These are phyloP conservation scores for Scopus umbretta DNA, from an alignment of 2,113 vertebrate genomes.

Conservation along the genomic window DNA sequence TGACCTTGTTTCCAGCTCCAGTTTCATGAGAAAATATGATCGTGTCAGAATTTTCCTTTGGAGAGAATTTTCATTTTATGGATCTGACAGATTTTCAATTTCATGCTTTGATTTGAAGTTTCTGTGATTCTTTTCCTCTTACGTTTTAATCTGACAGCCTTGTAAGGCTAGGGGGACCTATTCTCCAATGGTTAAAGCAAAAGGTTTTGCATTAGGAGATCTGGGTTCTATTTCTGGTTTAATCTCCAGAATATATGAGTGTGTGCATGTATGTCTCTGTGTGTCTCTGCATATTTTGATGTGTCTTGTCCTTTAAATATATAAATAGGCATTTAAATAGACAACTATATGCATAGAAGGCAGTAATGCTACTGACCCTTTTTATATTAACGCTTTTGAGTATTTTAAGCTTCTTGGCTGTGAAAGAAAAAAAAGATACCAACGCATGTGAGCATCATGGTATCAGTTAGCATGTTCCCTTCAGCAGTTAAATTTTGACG, in stretches of 20 bases:
- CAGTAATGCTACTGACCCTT: not conserved
- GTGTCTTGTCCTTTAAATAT: not conserved
- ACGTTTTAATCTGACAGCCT: slow-evolving; percentile 65
- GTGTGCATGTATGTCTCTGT: not conserved
- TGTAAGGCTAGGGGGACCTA: slow-evolving; percentile 28
- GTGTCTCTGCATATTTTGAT: not conserved
- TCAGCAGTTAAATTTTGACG: not conserved
- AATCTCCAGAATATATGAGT: not conserved
- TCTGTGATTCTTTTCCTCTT: slow-evolving; percentile 53
- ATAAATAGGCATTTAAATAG: not conserved
- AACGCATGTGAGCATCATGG: not conserved
- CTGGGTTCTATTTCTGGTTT: slow-evolving; percentile 16
- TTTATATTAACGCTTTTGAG: not conserved
- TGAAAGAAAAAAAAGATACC: not conserved
- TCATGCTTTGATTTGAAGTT: slow-evolving; percentile 71
- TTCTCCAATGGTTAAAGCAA: slow-evolving; percentile 39
- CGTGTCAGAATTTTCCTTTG: slow-evolving; percentile 65
- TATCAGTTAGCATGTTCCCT: not conserved
- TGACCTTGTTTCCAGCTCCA: slow-evolving; percentile 61
- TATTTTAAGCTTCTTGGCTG: not conserved
- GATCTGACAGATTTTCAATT: slow-evolving; percentile 71
- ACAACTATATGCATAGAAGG: not conserved
- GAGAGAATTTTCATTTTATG: slow-evolving; percentile 67
- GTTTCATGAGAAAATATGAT: slow-evolving; percentile 53
- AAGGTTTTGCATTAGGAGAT: not conserved